phyloP scores from a whole-genome alignment of 1,140 invertebrate genomes.

The Pogonognathellus flavescens region DNA sequence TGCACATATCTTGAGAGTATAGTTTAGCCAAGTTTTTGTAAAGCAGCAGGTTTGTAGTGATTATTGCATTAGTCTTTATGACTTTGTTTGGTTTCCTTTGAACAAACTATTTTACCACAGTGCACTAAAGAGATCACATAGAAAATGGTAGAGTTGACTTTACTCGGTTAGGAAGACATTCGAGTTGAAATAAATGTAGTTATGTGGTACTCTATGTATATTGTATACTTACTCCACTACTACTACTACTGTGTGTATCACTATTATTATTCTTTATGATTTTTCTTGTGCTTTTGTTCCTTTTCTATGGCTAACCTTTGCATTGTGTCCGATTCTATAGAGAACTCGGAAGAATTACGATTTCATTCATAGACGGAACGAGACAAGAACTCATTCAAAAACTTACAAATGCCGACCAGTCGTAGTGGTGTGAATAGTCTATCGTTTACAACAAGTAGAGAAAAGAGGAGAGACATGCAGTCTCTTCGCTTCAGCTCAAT shows the following conservation, averaged over 20 bases:
- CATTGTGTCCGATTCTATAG: slow-evolving; percentile 49
- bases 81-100: slow-evolving; percentile 46
- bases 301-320: slow-evolving; percentile 47
- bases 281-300: slow-evolving; percentile 46
- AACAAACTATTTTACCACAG: background rate
- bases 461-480: slow-evolving; percentile 32
- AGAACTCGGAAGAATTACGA: slow-evolving; percentile 49
- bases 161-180: slow-evolving; percentile 24
- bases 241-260: slow-evolving; percentile 33
- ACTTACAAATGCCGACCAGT: slow-evolving; percentile 43
- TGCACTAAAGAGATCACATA: too few relatives aligned
- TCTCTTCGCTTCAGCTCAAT: slow-evolving; percentile 40
- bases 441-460: slow-evolving; percentile 37
- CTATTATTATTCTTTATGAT: slow-evolving; percentile 50
- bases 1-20: background rate
- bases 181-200: slow-evolving; percentile 12
- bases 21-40: slow-evolving; percentile 29
- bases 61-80: slow-evolving; percentile 45
- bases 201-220: slow-evolving; percentile 1
- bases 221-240: background rate
- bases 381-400: slow-evolving; percentile 47
- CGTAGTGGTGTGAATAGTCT: slow-evolving; percentile 41
- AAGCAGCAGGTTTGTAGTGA: slow-evolving; percentile 20
- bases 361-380: slow-evolving; percentile 48
- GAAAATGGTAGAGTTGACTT: slow-evolving; percentile 12